These are phyloP conservation scores for Gonatopus flavifemur DNA, from an alignment of 1,140 invertebrate species.

Conservation along the genomic window DNA sequence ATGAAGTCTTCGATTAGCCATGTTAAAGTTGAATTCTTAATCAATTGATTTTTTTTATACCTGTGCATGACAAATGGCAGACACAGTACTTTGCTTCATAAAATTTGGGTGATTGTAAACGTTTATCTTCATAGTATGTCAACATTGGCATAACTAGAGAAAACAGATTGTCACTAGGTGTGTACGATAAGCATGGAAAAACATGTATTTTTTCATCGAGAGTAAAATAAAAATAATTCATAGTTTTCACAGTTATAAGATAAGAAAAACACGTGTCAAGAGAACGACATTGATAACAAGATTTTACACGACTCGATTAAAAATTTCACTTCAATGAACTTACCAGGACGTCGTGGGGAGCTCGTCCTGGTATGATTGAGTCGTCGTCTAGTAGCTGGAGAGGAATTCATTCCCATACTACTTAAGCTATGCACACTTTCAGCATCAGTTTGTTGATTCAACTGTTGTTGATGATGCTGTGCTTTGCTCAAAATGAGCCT, in stretches of 20 bases:
- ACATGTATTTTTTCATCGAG: no score
- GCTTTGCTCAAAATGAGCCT: slow-evolving; percentile 84
- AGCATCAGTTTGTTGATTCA: slow-evolving; percentile 66
- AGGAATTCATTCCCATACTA: slow-evolving; percentile 53
- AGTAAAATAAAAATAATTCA: no score
- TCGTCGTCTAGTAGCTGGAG: slow-evolving; percentile 50
- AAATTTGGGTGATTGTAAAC: slow-evolving; percentile 46
- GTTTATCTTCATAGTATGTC: slow-evolving; percentile 50
- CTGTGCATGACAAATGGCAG: slow-evolving; percentile 46
- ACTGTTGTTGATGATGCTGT: slow-evolving; percentile 83
- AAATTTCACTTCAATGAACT: slow-evolving; percentile 35
- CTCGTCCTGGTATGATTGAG: slow-evolving; percentile 52
- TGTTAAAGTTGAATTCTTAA: no score
- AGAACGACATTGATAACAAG: no score
- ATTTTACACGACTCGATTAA: not conserved
- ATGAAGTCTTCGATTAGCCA: no score
- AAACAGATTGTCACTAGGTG: slow-evolving; percentile 39
- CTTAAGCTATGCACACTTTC: slow-evolving; percentile 54
- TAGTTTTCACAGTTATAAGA: no score
- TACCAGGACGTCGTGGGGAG: slow-evolving; percentile 66
- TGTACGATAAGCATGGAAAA: no score
- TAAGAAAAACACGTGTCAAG: no score
- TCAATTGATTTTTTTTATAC: no score
- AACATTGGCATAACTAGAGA: slow-evolving; percentile 48
- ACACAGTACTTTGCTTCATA: slow-evolving; percentile 46